A percentile compares a stretch with the other conserved stretches of the same genome.
Evolutionary conservation across 2,888 invertebrate species (phyloP).

Genomic region (Ephialtes manifestator): DNA sequence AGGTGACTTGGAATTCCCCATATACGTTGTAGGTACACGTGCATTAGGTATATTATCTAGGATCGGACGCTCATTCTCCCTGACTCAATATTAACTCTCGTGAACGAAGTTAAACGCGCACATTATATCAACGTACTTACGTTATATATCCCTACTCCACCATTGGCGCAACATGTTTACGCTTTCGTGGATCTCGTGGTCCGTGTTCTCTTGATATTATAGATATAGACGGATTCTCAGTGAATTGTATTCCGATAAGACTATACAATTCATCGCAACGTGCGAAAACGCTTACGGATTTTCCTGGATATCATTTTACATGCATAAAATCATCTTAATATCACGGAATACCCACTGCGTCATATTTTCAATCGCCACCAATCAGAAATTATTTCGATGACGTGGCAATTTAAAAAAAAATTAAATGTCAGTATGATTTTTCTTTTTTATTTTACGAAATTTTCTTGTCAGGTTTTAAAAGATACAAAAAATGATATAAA

Average conservation of each 20-base stretch:
- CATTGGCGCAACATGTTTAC: slow-evolving; percentile 7
- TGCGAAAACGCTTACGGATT: not conserved
- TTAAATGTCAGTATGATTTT: too few relatives aligned
- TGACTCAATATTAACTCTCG: slow-evolving; percentile 9
- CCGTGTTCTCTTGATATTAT: not conserved
- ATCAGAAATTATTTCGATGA: too few relatives aligned
- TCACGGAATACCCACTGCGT: not conserved
- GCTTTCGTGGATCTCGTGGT: slow-evolving; percentile 12
- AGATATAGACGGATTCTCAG: not conserved
- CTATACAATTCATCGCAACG: slow-evolving; percentile 8
- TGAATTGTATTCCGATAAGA: not conserved
- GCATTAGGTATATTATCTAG: slow-evolving; percentile 17
- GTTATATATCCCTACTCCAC: not conserved
- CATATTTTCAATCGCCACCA: not conserved
- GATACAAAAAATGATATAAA: too few relatives aligned
- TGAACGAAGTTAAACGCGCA: slow-evolving; percentile 6
- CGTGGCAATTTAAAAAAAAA: too few relatives aligned
- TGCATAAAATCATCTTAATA: not conserved
- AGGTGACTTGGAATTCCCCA: too few relatives aligned
- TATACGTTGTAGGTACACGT: not conserved
- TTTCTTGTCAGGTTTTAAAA: too few relatives aligned
- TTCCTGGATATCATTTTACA: not conserved
- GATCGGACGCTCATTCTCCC: slow-evolving; percentile 16
- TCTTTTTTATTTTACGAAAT: too few relatives aligned
- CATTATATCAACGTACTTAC: not conserved